Percentiles rank a stretch among this genome's conserved stretches.
Evolutionary conservation across 2,113 vertebrate genomes (phyloP).

Genomic region (Ciconia maguari): DNA sequence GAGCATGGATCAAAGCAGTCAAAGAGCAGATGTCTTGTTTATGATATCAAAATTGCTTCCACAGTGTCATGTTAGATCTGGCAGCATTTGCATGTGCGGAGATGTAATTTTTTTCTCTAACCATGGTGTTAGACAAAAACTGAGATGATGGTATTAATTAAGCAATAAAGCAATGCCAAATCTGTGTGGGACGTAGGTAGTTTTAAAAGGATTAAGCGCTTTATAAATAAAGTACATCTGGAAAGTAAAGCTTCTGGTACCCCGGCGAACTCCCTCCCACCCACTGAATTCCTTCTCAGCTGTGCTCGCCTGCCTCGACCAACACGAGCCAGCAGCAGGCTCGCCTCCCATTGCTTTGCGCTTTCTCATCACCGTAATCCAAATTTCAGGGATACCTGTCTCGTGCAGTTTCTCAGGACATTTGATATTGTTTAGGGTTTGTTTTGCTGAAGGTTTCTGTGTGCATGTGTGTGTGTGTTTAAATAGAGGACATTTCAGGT

Average conservation of each 20-base stretch:
- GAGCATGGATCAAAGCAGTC: background rate
- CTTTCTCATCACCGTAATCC: background rate
- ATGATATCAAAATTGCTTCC: background rate
- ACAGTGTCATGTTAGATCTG: background rate
- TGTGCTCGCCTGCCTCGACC: background rate
- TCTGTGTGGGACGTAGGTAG: constrained; percentile 36
- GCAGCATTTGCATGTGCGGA: background rate
- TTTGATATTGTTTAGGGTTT: background rate
- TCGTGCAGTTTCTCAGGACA: background rate
- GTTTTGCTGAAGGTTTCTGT: background rate
- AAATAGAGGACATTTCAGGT: constrained; percentile 57
- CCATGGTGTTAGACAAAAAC: background rate
- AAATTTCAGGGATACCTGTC: background rate
- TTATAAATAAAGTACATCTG: constrained; percentile 59
- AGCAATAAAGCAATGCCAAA: constrained; percentile 6
- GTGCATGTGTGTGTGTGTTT: constrained; percentile 1
- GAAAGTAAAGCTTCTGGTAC: constrained; percentile 36
- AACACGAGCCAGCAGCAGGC: background rate
- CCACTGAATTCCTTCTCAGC: background rate
- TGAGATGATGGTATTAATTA: constrained; percentile 39
- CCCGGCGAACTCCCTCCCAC: background rate
- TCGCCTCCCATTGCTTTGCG: rapidly evolving
- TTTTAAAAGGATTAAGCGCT: constrained; percentile 27
- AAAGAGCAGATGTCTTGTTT: background rate
- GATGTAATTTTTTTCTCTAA: background rate